Percentiles rank a stretch among this genome's conserved stretches.
These are phyloP conservation scores for Prunella fulvescens DNA, from an alignment of 2,113 vertebrate genomes.

Conservation along the genomic window DNA sequence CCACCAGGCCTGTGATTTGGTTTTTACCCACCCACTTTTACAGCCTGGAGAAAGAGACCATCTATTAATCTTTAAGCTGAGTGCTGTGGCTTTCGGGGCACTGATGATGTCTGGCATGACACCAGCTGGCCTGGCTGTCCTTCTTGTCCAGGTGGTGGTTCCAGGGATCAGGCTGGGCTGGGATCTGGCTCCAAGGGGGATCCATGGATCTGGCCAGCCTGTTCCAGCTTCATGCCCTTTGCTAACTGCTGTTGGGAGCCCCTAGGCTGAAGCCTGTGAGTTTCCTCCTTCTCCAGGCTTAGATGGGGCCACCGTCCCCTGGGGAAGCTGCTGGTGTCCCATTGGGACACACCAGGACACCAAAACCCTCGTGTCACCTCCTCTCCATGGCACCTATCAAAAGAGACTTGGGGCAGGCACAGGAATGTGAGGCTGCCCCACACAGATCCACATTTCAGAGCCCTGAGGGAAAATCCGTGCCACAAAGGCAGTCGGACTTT, in stretches of 20 bases:
- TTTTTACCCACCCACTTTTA: not conserved
- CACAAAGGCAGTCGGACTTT: accelerated
- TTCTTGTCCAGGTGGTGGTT: not conserved
- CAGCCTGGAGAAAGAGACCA: not conserved
- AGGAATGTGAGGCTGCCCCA: accelerated
- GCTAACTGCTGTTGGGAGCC: not conserved
- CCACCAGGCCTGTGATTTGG: not conserved
- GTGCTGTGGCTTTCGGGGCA: not conserved
- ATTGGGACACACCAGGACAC: accelerated
- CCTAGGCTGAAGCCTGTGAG: not conserved
- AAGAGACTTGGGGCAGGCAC: not conserved
- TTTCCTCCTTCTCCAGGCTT: not conserved
- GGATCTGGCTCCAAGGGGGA: not conserved
- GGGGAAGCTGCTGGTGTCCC: not conserved
- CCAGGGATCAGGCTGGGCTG: not conserved
- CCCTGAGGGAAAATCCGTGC: not conserved
- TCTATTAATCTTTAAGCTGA: conserved; percentile 30
- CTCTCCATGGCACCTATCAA: accelerated
- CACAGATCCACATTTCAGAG: not conserved
- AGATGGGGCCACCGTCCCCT: accelerated
- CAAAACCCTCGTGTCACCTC: accelerated
- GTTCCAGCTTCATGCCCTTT: not conserved
- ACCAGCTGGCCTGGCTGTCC: not conserved
- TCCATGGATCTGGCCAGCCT: not conserved
- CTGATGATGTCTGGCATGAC: not conserved